Evolutionary conservation across 2,888 invertebrate species (phyloP).

Genomic region (Protodeltote pygarga): DNA sequence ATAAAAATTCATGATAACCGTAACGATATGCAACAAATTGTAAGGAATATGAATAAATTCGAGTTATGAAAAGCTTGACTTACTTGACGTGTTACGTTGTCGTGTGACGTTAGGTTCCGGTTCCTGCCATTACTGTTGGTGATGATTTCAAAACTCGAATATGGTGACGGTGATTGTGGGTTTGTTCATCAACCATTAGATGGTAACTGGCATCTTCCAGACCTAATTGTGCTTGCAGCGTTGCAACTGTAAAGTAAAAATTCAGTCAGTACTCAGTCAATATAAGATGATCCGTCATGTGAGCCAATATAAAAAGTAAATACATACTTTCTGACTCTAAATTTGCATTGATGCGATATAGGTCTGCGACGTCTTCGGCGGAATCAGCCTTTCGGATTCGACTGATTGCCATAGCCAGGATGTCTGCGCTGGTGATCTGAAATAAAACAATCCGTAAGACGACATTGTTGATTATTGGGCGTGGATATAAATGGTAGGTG

Average conservation of each 20-base stretch:
- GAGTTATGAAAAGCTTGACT: no score
- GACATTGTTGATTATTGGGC: no score
- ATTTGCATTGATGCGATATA: constrained; percentile 50
- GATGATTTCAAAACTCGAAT: neutral
- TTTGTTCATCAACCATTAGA: constrained; percentile 10
- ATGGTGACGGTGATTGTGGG: neutral
- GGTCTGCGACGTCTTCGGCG: constrained; percentile 43
- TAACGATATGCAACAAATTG: no score
- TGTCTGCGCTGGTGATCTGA: constrained; percentile 48
- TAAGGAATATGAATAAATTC: neutral
- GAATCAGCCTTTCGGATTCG: constrained; percentile 48
- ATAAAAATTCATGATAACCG: no score
- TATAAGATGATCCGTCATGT: no score
- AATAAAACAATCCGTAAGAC: no score
- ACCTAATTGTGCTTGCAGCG: constrained; percentile 24
- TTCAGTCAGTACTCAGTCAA: no score
- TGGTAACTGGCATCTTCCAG: constrained; percentile 15
- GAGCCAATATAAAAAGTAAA: no score
- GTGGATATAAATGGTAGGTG: no score
- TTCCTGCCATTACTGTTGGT: neutral
- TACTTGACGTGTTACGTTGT: no score
- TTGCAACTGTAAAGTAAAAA: constrained; percentile 40
- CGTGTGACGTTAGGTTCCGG: neutral
- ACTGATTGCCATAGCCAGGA: constrained; percentile 55
- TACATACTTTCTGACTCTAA: no score